These are phyloP conservation scores for Centrocercus urophasianus DNA, from an alignment of 2,113 vertebrate species.

Conservation along the genomic window DNA sequence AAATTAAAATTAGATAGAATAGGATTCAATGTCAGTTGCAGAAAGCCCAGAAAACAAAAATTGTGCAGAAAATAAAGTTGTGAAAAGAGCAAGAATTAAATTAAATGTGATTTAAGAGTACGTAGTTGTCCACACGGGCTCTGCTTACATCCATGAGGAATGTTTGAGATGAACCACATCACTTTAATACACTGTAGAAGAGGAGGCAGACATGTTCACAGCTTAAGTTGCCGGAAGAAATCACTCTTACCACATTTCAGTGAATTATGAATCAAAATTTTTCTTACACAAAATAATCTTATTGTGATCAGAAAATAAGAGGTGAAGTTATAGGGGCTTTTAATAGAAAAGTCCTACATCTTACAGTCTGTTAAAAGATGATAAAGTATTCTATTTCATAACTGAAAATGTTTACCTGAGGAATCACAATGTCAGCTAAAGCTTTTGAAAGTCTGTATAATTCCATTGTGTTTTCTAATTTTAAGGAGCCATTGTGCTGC, in stretches of 20 bases:
- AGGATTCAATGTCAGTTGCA: not conserved
- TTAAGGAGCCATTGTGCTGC: slow-evolving; percentile 88
- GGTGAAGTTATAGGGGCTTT: not conserved
- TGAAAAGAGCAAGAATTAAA: not conserved
- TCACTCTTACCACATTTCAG: not conserved
- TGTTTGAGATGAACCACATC: not conserved
- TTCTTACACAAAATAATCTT: not conserved
- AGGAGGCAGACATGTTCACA: not conserved
- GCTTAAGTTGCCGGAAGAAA: not conserved
- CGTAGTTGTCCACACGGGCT: not conserved
- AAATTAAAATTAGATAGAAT: not conserved
- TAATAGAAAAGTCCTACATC: not conserved
- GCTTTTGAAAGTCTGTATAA: slow-evolving; percentile 90
- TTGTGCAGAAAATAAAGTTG: not conserved
- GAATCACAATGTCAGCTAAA: slow-evolving; percentile 91
- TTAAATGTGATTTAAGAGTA: not conserved
- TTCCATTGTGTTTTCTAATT: slow-evolving; percentile 90
- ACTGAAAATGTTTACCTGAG: slow-evolving; percentile 81
- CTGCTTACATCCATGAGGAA: not conserved
- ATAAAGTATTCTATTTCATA: not conserved
- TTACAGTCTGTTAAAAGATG: not conserved
- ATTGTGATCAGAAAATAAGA: not conserved
- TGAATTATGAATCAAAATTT: not conserved
- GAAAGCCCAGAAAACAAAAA: not conserved
- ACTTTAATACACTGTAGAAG: not conserved